Evolutionary conservation across 2,113 vertebrate species (phyloP), one percentile per base, ranked within the genome.

Genomic region (Tringa solitaria): DNA sequence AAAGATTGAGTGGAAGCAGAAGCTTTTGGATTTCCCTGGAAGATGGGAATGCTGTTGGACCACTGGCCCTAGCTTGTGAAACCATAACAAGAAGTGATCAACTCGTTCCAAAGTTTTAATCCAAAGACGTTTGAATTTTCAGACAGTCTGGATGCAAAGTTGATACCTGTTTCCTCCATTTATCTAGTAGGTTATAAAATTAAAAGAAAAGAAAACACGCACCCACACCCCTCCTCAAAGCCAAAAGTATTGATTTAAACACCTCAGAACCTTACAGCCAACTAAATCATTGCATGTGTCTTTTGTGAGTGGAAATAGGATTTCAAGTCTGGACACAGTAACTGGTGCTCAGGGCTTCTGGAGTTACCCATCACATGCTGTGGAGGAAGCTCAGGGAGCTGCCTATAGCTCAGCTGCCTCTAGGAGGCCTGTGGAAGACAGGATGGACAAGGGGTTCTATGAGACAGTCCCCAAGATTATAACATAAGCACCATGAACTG

Each of bases 331-430:
- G 35, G 33, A 32, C n/a, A 18, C 27, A 37, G 20, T 32, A 39
- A 35, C 17, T 14, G 45, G 37, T 43, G 48, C 65, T 43, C 12
- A n/a, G 43, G 27, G 45, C 23, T 79, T 35, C 20, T 59, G 19
- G 59, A 64, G 17, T 8, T 53, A 4, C 14, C 14, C 18, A 60
- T 17, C 9, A n/a, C 4, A 4, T 13, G 45, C 6, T 67, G 8
- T 5, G 8, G n/a, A 53, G 39, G 0, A 0, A 60, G 54, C 18
- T 39, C 24, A 14, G 54, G 41, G 27, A 35, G 19, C 21, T 87
- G 65, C 2, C 30, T 43, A 4, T 8, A 26, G 37, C 24, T 60
- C 63, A 59, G n/a, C 8, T 28, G 26, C 14, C 50, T 35, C 18
- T 7, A 17, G 11, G 3, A 46, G 10, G 8, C 12, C 41, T 50